Percentiles rank a stretch among this genome's conserved stretches.
Conservation (phyloP, 2,797 vertebrate genomes). For the Pseudochaenichthys georgianus region DNA sequence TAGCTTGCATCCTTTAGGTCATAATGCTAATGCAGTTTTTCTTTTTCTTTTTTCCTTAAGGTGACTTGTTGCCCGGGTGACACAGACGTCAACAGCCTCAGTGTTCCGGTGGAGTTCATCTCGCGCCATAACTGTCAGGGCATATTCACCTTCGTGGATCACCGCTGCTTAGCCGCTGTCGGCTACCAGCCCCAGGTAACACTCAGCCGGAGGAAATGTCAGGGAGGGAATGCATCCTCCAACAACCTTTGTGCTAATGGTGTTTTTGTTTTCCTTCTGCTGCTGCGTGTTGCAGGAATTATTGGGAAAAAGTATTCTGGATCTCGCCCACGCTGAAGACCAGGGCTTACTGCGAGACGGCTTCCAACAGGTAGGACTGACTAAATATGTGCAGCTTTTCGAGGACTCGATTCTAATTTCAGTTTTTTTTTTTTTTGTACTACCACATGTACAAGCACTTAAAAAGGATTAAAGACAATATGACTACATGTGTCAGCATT, state of each 20-base stretch:
- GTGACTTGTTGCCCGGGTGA: slow-evolving; percentile 95
- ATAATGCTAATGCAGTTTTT: neutral
- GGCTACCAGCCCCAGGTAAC: slow-evolving; percentile 96
- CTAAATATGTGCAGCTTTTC: neutral
- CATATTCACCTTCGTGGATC: slow-evolving; percentile 95
- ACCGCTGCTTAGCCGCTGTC: slow-evolving; percentile 92
- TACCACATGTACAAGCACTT: neutral
- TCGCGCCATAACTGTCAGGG: slow-evolving; percentile 95
- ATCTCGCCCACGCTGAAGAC: slow-evolving; percentile 94
- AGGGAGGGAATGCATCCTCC: neutral
- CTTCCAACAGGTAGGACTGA: slow-evolving; percentile 91
- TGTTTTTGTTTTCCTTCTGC: neutral
- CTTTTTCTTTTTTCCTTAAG: slow-evolving; percentile 68
- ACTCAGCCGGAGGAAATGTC: neutral
- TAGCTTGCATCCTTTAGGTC: neutral
- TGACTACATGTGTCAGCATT: neutral
- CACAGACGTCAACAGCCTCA: slow-evolving; percentile 88
- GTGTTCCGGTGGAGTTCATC: slow-evolving; percentile 95
- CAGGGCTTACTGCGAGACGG: slow-evolving; percentile 95
- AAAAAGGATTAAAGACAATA: neutral
- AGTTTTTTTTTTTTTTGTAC: neutral
- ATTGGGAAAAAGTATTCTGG: slow-evolving; percentile 94
- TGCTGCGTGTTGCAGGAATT: slow-evolving; percentile 87
- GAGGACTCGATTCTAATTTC: neutral
- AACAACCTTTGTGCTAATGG: neutral